Evolutionary conservation across 2,113 vertebrate species (phyloP).

Genomic region (Pionites leucogaster): DNA sequence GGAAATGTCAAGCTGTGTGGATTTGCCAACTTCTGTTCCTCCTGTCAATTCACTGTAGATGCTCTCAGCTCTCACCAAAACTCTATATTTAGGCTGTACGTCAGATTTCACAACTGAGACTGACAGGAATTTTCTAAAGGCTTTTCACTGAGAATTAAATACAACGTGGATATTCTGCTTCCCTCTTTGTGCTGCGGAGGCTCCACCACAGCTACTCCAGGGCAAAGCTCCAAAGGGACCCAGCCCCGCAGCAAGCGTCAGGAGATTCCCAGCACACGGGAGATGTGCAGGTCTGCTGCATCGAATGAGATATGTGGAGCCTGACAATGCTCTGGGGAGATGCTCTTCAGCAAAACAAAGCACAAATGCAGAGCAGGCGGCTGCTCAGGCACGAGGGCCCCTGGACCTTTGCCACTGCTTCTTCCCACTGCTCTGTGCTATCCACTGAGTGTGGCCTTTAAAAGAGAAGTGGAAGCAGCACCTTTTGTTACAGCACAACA

Average conservation of each 20-base stretch:
- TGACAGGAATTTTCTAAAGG: constrained; percentile 38
- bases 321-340: background rate
- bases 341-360: background rate
- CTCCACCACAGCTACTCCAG: background rate
- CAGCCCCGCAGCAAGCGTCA: background rate
- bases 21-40: constrained; percentile 40
- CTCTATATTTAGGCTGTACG: constrained; percentile 52
- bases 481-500: background rate
- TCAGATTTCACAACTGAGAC: constrained; percentile 54
- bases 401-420: background rate
- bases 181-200: background rate
- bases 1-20: constrained; percentile 40
- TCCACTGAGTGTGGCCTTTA: background rate
- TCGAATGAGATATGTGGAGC: background rate
- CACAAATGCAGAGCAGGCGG: background rate
- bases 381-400: background rate
- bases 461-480: background rate
- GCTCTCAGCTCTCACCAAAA: background rate
- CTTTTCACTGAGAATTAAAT: constrained; percentile 26
- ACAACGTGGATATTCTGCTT: background rate
- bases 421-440: fast-evolving
- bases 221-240: background rate
- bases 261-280: background rate
- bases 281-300: background rate
- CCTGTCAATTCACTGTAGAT: constrained; percentile 24